Evolutionary conservation across 2,113 vertebrate species (phyloP).

Genomic region (Echinops telfairi): DNA sequence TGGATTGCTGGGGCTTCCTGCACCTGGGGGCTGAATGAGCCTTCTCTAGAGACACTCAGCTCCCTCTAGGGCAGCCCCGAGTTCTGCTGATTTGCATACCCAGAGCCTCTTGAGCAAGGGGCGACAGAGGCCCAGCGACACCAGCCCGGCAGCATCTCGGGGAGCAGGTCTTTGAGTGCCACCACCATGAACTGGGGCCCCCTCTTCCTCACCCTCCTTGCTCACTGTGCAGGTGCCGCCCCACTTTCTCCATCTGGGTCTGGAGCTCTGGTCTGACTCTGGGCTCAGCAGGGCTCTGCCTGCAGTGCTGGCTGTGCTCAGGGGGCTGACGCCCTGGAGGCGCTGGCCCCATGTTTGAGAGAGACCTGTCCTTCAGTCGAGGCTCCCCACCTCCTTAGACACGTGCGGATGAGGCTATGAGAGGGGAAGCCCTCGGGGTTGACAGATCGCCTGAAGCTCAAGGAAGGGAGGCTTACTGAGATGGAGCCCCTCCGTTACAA

Average conservation of each 20-base stretch:
- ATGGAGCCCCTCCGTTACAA: accelerated
- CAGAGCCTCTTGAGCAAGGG: not conserved
- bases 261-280: not conserved
- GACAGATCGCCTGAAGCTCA: not conserved
- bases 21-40: too few relatives aligned
- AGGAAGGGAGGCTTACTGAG: accelerated
- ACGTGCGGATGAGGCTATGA: not conserved
- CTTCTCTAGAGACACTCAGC: too few relatives aligned
- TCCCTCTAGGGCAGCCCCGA: too few relatives aligned
- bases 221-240: not conserved
- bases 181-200: not conserved
- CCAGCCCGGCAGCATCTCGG: not conserved
- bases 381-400: not conserved
- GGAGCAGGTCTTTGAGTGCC: not conserved
- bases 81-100: too few relatives aligned
- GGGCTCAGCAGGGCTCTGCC: not conserved
- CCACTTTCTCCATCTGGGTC: too few relatives aligned
- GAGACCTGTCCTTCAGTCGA: not conserved
- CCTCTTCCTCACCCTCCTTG: not conserved
- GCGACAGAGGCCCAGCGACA: not conserved
- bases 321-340: too few relatives aligned
- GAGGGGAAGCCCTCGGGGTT: too few relatives aligned
- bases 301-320: not conserved
- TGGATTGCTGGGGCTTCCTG: too few relatives aligned
- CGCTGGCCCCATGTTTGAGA: too few relatives aligned